Evolutionary conservation across 2,113 vertebrate genomes (phyloP).

Genomic region (Pristiophorus japonicus): DNA sequence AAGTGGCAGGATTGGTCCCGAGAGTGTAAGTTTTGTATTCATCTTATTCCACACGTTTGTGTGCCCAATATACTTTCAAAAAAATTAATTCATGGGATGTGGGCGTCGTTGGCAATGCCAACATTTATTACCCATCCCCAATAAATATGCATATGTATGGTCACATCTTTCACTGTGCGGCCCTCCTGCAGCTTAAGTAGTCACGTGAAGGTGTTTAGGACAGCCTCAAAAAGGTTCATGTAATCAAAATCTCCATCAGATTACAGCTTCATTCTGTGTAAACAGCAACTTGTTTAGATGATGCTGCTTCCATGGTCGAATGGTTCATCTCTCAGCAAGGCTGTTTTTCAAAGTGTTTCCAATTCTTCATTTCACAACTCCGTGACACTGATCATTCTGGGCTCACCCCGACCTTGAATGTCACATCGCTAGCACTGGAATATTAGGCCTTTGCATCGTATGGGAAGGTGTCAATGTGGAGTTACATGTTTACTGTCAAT

Average conservation of each 20-base stretch:
- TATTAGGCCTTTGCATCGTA: neutral
- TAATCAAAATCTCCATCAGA: conserved; percentile 35
- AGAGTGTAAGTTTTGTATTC: neutral
- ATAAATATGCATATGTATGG: conserved; percentile 27
- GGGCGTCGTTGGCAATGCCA: no score
- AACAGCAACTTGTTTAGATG: conserved; percentile 28
- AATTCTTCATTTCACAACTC: neutral
- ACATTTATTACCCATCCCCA: neutral
- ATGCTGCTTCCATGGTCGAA: neutral
- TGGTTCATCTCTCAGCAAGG: conserved; percentile 15
- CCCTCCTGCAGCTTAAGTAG: conserved; percentile 23
- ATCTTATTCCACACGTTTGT: neutral
- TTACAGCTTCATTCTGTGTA: conserved; percentile 27
- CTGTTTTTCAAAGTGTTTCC: conserved; percentile 14
- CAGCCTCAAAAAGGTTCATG: conserved; percentile 1
- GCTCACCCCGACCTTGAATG: neutral
- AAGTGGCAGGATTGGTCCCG: neutral
- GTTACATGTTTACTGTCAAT: neutral
- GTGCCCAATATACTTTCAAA: neutral
- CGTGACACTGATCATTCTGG: conserved; percentile 7
- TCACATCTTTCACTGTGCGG: neutral
- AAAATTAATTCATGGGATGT: no score
- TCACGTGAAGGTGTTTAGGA: conserved; percentile 11
- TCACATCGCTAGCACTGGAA: neutral
- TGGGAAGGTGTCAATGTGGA: neutral